These are phyloP conservation scores for Aphis gossypii DNA, from an alignment of 1,140 invertebrate species.

Conservation along the genomic window DNA sequence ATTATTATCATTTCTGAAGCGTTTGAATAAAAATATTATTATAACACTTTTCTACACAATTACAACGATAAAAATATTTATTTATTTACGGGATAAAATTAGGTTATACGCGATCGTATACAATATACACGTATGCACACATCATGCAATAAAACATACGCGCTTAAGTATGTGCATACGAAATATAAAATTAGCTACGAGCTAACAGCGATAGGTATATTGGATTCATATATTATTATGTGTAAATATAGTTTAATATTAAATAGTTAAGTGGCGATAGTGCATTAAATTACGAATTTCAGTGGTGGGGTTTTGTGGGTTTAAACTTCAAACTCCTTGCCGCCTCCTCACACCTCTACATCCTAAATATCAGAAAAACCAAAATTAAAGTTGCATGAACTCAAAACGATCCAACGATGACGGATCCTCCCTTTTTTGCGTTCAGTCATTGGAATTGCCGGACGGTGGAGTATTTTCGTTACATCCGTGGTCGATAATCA, in stretches of 20 bases:
- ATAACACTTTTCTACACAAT: background rate
- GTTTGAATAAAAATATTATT: background rate
- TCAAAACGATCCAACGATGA: background rate
- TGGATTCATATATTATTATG: background rate
- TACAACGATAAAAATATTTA: background rate
- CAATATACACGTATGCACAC: background rate
- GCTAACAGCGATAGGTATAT: background rate
- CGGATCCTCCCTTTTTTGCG: background rate
- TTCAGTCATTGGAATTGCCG: too few relatives aligned
- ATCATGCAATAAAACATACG: too few relatives aligned
- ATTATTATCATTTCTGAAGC: conserved; percentile 2
- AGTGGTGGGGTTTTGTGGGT: background rate
- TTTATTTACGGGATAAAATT: background rate
- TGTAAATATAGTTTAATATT: background rate
- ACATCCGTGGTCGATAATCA: background rate
- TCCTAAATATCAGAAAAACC: background rate
- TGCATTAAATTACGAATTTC: background rate
- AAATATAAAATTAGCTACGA: background rate
- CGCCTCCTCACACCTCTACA: too few relatives aligned
- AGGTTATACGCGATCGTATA: background rate
- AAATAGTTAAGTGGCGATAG: background rate
- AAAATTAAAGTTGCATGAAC: background rate
- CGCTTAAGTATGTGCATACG: background rate
- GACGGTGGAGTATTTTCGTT: background rate
- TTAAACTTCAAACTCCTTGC: background rate